A percentile compares a stretch with the other conserved stretches of the same genome.
phyloP scores from a whole-genome alignment of 2,888 invertebrate species.

The Cheilosia impressa region DNA sequence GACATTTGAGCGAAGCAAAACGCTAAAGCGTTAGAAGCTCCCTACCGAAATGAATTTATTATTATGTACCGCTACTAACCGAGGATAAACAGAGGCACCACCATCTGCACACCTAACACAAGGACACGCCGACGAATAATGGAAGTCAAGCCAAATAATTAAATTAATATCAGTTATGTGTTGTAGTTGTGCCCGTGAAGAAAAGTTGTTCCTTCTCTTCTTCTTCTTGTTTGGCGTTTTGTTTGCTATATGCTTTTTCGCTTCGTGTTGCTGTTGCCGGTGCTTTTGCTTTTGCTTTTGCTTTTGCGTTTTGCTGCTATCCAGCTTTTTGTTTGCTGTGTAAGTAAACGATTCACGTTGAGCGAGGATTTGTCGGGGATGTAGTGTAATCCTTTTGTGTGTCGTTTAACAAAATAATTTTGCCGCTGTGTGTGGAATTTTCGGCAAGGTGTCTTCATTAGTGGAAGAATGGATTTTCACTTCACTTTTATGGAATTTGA shows the following conservation, averaged over 20 bases:
- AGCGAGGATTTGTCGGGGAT: slow-evolving; percentile 66
- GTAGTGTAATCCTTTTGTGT: slow-evolving; percentile 70
- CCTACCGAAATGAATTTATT: slow-evolving; percentile 62
- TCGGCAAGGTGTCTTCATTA: slow-evolving; percentile 53
- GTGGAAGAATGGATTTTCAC: slow-evolving; percentile 39
- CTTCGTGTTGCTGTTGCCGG: slow-evolving; percentile 19
- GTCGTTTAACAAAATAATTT: slow-evolving; percentile 70
- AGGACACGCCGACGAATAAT: slow-evolving; percentile 65
- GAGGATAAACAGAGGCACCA: slow-evolving; percentile 36
- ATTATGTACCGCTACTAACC: slow-evolving; percentile 56
- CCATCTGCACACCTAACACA: slow-evolving; percentile 10
- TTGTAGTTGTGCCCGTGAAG: slow-evolving; percentile 39
- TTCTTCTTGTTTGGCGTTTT: background rate
- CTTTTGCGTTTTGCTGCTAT: too few relatives aligned
- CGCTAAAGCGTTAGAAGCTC: slow-evolving; percentile 67
- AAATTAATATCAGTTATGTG: slow-evolving; percentile 72
- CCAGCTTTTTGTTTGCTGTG: slow-evolving; percentile 61
- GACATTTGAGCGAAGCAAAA: slow-evolving; percentile 74
- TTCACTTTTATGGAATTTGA: slow-evolving; percentile 37
- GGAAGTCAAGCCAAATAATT: slow-evolving; percentile 75
- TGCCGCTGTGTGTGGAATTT: slow-evolving; percentile 12
- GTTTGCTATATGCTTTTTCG: slow-evolving; percentile 22
- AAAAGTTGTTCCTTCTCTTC: slow-evolving; percentile 33
- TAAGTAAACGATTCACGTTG: slow-evolving; percentile 70
- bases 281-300: slow-evolving; percentile 18